Base-by-base conservation (phyloP, 2,113 vertebrate species). In the Ceyx cyanopectus region DNA sequence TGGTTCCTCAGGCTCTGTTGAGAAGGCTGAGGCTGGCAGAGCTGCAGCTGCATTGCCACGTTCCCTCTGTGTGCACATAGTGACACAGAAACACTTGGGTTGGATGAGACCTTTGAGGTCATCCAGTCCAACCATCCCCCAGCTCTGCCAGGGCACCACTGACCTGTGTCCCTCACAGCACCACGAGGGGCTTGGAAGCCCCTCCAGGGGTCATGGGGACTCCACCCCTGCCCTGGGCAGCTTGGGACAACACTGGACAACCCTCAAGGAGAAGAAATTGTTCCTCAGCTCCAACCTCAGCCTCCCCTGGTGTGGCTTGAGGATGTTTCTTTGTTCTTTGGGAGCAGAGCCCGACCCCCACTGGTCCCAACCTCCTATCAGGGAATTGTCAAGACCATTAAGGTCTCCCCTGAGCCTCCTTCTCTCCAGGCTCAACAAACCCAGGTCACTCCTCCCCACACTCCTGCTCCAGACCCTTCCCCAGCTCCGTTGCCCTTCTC, bases 1-100 rank as follows among this genome's bases (percentile, higher is more conserved):
- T 26, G 17, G 20, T 24, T 45, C 10, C 19, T 4, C 4, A 18
- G 21, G 10, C 21, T 56, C 10, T 8, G 37, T 30, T 70, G 16
- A 15, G 17, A 20, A 60, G 5, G 24, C 6, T 6, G 65, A 29
- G 14, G 30, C 8, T 12, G 27, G 26, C 48, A 50, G 48, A 0
- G 12, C 6, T 15, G 12, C 15, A 23, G 40, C 29, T 13, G 48
- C 23, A 12, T 30, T 22, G 16, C 57, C 1, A 5, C 24, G 2
- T 41, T 18, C 6, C 27, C 29, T 17, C 63, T 12, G 32, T 5
- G 0, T 5, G 2, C 2, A 5, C 58, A 1, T 54, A 54, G 53
- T 29, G 24, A 27, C 53, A 30, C 6, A 30, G 53, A 54, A 54
- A 29, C 27, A 17, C 29, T 30, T 30, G 29, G 54, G 54, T 56